These are phyloP conservation scores for Macrochelys suwanniensis DNA, from an alignment of 2,797 vertebrate genomes.

Conservation along the genomic window DNA sequence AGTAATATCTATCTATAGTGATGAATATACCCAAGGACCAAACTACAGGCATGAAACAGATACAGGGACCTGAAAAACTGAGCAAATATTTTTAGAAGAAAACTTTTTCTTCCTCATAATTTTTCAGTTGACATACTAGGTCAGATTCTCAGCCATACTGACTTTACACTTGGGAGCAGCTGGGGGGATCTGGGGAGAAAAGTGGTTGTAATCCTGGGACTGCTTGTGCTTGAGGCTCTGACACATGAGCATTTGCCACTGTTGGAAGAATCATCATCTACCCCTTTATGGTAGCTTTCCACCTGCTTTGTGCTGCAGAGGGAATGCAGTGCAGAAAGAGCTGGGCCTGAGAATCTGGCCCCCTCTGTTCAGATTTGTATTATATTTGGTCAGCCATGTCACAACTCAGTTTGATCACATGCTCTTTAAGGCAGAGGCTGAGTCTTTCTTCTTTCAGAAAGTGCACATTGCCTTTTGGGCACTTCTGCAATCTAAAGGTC, in stretches of 20 bases:
- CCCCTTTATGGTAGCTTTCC: neutral
- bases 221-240: neutral
- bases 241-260: neutral
- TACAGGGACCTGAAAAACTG: too few relatives aligned
- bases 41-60: too few relatives aligned
- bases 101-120: neutral
- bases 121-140: neutral
- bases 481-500: neutral
- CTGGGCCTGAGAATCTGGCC: neutral
- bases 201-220: neutral
- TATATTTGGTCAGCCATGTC: neutral
- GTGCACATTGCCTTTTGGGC: neutral
- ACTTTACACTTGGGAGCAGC: neutral
- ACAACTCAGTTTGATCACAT: neutral
- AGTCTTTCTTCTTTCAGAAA: neutral
- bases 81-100: neutral
- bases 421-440: neutral
- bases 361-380: neutral
- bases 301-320: neutral
- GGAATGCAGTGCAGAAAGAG: neutral
- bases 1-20: neutral
- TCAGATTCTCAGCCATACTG: too few relatives aligned
- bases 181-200: neutral
- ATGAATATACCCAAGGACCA: neutral
- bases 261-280: neutral